Evolutionary conservation across 1,140 invertebrate species (phyloP), one percentile per base, ranked within the genome.

Genomic region (Capitella teleta): DNA sequence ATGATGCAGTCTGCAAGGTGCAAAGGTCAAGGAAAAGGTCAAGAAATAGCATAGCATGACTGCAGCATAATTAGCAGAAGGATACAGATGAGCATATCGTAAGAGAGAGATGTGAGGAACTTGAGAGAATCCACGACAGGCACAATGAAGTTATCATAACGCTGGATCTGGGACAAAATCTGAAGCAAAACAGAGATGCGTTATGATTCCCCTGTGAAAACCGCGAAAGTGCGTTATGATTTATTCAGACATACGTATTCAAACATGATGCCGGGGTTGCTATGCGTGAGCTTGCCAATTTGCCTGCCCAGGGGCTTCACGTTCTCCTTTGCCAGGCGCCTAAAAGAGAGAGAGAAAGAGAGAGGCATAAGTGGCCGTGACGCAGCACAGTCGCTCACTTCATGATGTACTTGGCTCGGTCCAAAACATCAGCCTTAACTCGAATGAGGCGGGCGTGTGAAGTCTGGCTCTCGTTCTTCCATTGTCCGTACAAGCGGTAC

Each of bases 111-210:
- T 23, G 92, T 97, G 57, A 98, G 76, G 73, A 92, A 98, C 74
- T 97, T 97, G 30, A 99, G 77, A 0, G 93, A 92, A 69, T 99
- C 96, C 28, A 98, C 94, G 10, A 99, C 93, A 12, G 94, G 94
- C 25, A 82, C 71, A 52, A 83, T 98, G 38, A 98, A 79, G 74
- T 98, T 99, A 73, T 98, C 93, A 75, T 94, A 98, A 16, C 89
- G 80, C 76, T 98, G 93, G 57, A 98, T 94, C 78, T 98, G 89
- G 49, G 83, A 74, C 24, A 91, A 68, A 26, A 91, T 77, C 79
- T 83, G 57, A 14, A 65, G 55, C 16, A 49, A 51, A 42, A 50
- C 47, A 44, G 14, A 45, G 14, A 25, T 19, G 6, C 37, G 43
- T 38, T 16, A 38, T 21, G 21, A 38, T 24, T 23, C 37, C 6